Evolutionary conservation across 2,797 vertebrate genomes (phyloP).

Genomic region (Spea hammondii): DNA sequence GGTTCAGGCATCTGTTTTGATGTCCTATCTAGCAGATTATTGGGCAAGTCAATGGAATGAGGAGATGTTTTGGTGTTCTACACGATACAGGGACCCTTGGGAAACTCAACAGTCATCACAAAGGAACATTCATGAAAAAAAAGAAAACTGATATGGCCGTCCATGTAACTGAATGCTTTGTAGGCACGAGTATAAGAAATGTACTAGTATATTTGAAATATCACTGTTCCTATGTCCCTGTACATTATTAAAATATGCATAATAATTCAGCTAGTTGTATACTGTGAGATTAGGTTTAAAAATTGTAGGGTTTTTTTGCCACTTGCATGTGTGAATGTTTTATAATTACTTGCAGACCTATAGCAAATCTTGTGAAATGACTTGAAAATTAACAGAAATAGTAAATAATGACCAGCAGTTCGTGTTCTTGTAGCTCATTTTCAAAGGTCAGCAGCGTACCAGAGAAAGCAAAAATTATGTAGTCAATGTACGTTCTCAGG

Average conservation of each 20-base stretch:
- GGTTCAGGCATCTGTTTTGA: no score
- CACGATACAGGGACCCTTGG: no score
- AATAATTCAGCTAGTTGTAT: not conserved
- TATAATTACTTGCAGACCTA: slow-evolving; percentile 1
- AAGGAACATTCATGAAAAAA: no score
- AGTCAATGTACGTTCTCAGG: slow-evolving; percentile 5
- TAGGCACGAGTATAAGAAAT: no score
- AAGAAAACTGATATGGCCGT: no score
- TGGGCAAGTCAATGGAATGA: no score
- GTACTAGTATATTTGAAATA: no score
- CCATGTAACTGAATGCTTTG: no score
- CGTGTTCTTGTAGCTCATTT: not conserved
- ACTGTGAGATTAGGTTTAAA: not conserved
- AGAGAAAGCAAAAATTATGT: not conserved
- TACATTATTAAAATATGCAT: not conserved
- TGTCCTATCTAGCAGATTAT: no score
- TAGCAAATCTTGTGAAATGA: slow-evolving; percentile 10
- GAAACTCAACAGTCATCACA: no score
- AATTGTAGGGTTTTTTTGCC: not conserved
- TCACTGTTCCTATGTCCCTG: not conserved
- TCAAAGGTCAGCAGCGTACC: slow-evolving; percentile 9
- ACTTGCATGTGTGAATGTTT: not conserved
- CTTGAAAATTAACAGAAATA: not conserved
- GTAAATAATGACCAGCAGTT: not conserved
- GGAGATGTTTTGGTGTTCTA: no score